Percentiles rank a stretch among this genome's conserved stretches.
Evolutionary conservation across 2,113 vertebrate genomes (phyloP).

Genomic region (Paramormyrops kingsleyae): DNA sequence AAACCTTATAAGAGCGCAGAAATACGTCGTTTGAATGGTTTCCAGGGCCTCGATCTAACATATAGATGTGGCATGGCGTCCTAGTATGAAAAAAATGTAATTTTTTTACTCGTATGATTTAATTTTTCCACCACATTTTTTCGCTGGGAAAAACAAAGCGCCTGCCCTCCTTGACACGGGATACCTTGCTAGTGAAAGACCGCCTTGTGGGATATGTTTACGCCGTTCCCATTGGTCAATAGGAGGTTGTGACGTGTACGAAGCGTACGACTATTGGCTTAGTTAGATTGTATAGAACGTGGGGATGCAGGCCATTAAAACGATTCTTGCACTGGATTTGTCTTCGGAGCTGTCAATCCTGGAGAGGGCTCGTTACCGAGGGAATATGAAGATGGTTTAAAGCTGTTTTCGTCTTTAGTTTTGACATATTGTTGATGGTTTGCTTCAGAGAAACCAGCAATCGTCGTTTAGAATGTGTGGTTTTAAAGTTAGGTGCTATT

Average conservation of each 20-base stretch:
- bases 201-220: slow-evolving; percentile 40
- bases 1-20: background rate
- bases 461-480: background rate
- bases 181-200: slow-evolving; percentile 28
- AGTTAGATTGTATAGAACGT: background rate
- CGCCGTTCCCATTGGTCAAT: slow-evolving; percentile 39
- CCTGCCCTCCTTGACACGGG: slow-evolving; percentile 42
- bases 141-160: slow-evolving; percentile 58
- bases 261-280: background rate
- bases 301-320: background rate
- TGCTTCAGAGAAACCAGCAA: background rate
- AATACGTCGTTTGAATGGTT: background rate
- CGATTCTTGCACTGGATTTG: background rate
- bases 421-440: background rate
- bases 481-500: background rate
- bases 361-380: background rate
- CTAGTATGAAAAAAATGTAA: background rate
- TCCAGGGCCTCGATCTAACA: background rate
- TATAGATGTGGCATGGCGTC: background rate
- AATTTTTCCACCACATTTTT: slow-evolving; percentile 29
- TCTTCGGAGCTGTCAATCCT: slow-evolving; percentile 8
- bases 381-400: background rate
- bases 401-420: background rate
- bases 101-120: background rate
- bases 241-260: background rate